Evolutionary conservation across 2,113 vertebrate species (phyloP).

Genomic region (Octodon degus): DNA sequence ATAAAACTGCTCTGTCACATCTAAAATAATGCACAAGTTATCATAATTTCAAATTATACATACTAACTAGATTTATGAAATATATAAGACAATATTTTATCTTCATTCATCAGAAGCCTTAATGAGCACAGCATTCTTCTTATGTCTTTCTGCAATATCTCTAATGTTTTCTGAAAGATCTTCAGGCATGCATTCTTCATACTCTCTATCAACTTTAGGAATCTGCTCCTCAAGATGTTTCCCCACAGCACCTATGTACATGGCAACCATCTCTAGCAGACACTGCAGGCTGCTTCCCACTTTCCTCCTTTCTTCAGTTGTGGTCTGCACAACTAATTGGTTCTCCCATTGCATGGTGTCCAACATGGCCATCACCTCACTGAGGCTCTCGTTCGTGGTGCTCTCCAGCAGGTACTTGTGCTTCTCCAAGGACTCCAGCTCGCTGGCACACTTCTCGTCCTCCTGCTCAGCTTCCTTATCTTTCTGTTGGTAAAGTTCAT

Average conservation of each 20-base stretch:
- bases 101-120: constrained; percentile 63
- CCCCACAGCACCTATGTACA: constrained; percentile 85
- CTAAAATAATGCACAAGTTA: constrained; percentile 44
- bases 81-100: neutral
- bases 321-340: constrained; percentile 86
- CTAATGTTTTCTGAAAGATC: constrained; percentile 82
- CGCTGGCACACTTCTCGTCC: constrained; percentile 84
- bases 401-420: constrained; percentile 86
- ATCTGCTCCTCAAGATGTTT: constrained; percentile 87
- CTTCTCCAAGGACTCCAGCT: constrained; percentile 86
- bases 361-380: constrained; percentile 85
- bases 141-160: constrained; percentile 82
- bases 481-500: constrained; percentile 86
- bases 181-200: constrained; percentile 84
- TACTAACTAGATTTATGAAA: constrained; percentile 15
- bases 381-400: constrained; percentile 86
- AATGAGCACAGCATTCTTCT: constrained; percentile 81
- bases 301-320: constrained; percentile 87
- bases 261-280: constrained; percentile 85
- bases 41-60: constrained; percentile 50
- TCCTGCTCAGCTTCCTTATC: constrained; percentile 88
- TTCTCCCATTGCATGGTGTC: constrained; percentile 86
- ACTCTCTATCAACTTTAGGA: constrained; percentile 80
- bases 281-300: constrained; percentile 84
- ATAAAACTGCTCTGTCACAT: constrained; percentile 4